A percentile compares a stretch with the other conserved stretches of the same genome.
Evolutionary conservation across 2,797 vertebrate genomes (phyloP).

Genomic region (Silurus aristotelis): DNA sequence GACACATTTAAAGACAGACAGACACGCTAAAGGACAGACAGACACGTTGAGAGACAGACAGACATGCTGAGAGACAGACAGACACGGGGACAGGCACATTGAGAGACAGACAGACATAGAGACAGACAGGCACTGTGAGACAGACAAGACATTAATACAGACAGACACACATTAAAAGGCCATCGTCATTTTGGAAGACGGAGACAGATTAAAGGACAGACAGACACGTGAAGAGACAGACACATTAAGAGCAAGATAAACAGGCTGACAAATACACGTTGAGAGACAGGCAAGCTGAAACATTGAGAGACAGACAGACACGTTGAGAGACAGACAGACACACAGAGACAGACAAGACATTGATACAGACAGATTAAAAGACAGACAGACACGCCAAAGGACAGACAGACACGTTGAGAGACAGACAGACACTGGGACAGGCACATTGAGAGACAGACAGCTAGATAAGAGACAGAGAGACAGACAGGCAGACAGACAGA

Average conservation of each 20-base stretch:
- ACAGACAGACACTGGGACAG: not conserved
- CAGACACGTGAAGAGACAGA: not conserved
- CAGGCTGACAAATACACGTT: too few relatives aligned
- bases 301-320: too few relatives aligned
- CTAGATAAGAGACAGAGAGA: not conserved
- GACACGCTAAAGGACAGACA: too few relatives aligned
- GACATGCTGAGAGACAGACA: not conserved
- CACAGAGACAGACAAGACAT: rapidly evolving
- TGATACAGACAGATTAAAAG: not conserved
- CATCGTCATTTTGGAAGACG: not conserved
- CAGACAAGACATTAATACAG: not conserved
- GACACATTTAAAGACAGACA: not conserved
- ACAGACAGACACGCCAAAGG: not conserved
- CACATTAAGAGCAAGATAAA: too few relatives aligned
- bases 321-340: not conserved
- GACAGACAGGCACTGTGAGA: not conserved
- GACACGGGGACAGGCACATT: too few relatives aligned
- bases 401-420: rapidly evolving
- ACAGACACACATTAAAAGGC: not conserved
- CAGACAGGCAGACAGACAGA: not conserved
- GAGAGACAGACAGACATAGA: not conserved
- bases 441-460: not conserved
- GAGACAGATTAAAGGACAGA: too few relatives aligned
- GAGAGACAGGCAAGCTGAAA: too few relatives aligned
- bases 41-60: too few relatives aligned